Base-by-base conservation (phyloP, 1,140 invertebrate genomes). In the Nebria ingens region DNA sequence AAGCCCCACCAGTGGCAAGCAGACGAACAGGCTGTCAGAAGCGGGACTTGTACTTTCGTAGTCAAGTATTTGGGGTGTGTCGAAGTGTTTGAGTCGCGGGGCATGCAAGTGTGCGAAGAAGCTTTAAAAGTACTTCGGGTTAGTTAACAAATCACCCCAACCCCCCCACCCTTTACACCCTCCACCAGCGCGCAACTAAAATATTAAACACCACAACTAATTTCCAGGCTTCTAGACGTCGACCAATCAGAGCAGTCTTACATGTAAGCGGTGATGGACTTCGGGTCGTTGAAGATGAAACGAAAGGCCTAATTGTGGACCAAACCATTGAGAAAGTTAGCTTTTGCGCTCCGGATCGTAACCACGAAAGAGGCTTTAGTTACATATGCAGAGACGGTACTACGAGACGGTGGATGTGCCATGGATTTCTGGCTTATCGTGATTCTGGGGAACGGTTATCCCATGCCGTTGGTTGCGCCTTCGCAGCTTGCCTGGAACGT, bases 291-390 rank as follows among this genome's bases (percentile, higher is more conserved):
- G 97, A 99, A 72, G 95, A 98, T 65, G 95, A 98, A 66, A 98
- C 94, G 9, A 98, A 98, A 76, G 96, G 95, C 21, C 78, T 99
- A 50, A 94, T 99, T 59, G 94, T 99, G 13, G 97, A 99, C 76
- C 97, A 99, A 74, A 99, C 97, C 2, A 99, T 99, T 58, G 97
- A 99, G 68, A 99, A 99, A 73, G 97, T 99, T 0, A 99, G 96
- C 2, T 99, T 99, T 73, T 99, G 97, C 76, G 95, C 97, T 6
- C 97, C 97, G 0, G 97, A 99, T 75, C 81, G 96, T 56, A 97
- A 98, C 71, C 91, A 98, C 67, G 95, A 98, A 63, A 88, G 93
- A 61, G 97, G 97, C 11, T 99, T 99, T 73, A 67, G 65, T 49
- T 69, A 69, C 55, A 69, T 69, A 15, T 69, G 67, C 40, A 25